These are phyloP conservation scores for Ciconia boyciana DNA, from an alignment of 2,113 vertebrate genomes.

Conservation along the genomic window DNA sequence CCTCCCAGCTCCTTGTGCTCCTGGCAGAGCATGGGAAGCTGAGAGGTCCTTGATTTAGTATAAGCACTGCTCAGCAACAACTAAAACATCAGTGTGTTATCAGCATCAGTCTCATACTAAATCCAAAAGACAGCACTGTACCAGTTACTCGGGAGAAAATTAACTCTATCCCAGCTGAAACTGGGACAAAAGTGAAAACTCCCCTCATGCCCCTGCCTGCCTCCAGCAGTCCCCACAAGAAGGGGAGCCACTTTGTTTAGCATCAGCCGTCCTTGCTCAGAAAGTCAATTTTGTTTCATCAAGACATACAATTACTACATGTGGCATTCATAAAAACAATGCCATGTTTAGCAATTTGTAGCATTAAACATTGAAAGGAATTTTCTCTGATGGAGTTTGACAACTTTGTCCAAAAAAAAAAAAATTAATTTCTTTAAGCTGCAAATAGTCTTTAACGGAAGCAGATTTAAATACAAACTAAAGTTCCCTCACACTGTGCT, in stretches of 20 bases:
- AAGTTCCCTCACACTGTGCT: constrained; percentile 41
- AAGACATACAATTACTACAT: background rate
- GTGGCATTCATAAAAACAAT: background rate
- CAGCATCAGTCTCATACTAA: too few species aligned
- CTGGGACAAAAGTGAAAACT: background rate
- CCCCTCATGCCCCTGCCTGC: background rate
- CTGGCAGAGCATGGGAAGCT: too few species aligned
- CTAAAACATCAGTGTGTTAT: too few species aligned
- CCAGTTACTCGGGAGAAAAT: too few species aligned
- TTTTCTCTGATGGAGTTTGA: constrained; percentile 31
- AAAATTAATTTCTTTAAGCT: background rate
- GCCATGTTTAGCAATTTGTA: constrained; percentile 12
- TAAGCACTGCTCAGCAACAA: too few species aligned
- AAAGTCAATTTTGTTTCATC: background rate
- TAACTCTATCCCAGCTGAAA: too few species aligned
- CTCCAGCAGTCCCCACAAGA: background rate
- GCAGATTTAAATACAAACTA: constrained; percentile 54
- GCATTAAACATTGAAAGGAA: constrained; percentile 19
- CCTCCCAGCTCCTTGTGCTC: too few species aligned
- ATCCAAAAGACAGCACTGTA: too few species aligned
- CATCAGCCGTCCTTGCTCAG: background rate
- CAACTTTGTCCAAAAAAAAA: background rate
- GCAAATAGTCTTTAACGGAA: constrained; percentile 47
- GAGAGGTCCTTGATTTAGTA: too few species aligned
- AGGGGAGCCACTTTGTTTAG: background rate